Evolutionary conservation across 2,888 invertebrate genomes (phyloP), one percentile per base, ranked within the genome.

Genomic region (Synergus gifuensis): DNA sequence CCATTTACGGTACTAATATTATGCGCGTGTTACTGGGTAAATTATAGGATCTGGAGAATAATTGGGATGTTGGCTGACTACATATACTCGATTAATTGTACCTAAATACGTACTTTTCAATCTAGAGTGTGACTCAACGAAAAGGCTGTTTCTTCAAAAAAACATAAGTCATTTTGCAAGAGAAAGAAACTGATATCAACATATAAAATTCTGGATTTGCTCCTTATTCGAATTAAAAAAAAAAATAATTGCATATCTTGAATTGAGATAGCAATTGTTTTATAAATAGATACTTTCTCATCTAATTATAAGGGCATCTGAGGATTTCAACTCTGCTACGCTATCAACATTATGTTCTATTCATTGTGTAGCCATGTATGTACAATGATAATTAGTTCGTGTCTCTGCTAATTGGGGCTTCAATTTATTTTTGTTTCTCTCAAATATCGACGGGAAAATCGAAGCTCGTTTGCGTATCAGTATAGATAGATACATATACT

Each of bases 321-420:
- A 46, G 28, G 16, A 69, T 69, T 69, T 46, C 46, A 14, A 4
- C 11, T n/a, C 12, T 46, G 46, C 28, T 12, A 49, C n/a, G 9
- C 18, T 60, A 60, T 73, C 36, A 54, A 73, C 69, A 73, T 73
- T 73, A 54, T 73, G 36, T 49, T 44, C 12, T 69, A 44, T 46
- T 46, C 36, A 73, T 54, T 36, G 9, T 73, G 54, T 49, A 36
- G 36, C 11, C 73, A 73, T 54, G 12, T 58, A 73, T 54, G 12
- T 58, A 54, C 54, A 54, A 54, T 36, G 73, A 73, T 73, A 73
- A 73, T 73, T 73, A 73, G 54, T 73, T 58, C 54, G n/a, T 73
- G 54, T 54, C 54, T n/a, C 73, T 73, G 36, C 73, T 54, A 73
- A 73, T 73, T 73, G 73, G 73, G 36, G 36, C n/a, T 73, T 28